Evolutionary conservation across 2,113 vertebrate genomes (phyloP).

Genomic region (Onychostoma macrolepis): DNA sequence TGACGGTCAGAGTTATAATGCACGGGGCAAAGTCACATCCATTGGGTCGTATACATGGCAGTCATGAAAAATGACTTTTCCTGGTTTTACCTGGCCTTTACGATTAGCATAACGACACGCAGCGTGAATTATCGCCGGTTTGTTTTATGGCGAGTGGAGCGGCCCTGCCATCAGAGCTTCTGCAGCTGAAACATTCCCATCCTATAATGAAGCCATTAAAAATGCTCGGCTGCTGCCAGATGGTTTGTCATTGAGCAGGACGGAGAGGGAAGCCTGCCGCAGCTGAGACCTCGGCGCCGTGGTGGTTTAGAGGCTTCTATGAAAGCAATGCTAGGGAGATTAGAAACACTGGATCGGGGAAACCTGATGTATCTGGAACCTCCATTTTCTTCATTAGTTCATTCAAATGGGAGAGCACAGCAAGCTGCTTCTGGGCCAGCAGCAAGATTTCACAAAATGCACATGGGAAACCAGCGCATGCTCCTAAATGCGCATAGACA

Average conservation of each 20-base stretch:
- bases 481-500: constrained; percentile 3
- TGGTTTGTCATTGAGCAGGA: constrained; percentile 68
- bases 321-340: constrained; percentile 50
- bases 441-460: neutral
- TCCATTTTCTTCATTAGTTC: constrained; percentile 46
- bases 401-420: constrained; percentile 32
- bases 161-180: constrained; percentile 60
- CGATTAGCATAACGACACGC: constrained; percentile 37
- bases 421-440: constrained; percentile 44
- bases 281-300: constrained; percentile 40
- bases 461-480: constrained; percentile 15
- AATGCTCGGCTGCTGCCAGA: constrained; percentile 74
- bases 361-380: constrained; percentile 35
- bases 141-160: constrained; percentile 48
- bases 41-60: neutral
- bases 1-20: constrained; percentile 8
- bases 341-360: constrained; percentile 4
- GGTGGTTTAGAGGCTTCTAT: constrained; percentile 50
- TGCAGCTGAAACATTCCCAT: constrained; percentile 57
- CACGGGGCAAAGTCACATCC: constrained; percentile 6
- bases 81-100: constrained; percentile 50
- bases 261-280: constrained; percentile 34
- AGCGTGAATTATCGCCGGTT: constrained; percentile 47
- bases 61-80: constrained; percentile 50
- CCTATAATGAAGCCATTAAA: constrained; percentile 75